Evolutionary conservation across 2,888 invertebrate genomes (phyloP).

Genomic region (Cryptocephalus primarius): DNA sequence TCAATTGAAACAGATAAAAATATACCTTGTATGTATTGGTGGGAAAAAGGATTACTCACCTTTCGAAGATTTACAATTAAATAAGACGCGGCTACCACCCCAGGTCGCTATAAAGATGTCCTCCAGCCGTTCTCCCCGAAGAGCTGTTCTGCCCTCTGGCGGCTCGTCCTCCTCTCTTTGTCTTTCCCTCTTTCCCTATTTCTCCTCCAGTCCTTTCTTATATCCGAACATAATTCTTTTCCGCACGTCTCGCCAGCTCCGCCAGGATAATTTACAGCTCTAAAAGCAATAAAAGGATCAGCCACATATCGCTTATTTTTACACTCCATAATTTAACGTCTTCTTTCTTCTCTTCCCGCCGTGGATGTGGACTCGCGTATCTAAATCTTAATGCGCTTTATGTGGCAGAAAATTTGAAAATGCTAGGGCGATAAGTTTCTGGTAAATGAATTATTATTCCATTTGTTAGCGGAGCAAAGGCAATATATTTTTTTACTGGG

Average conservation of each 20-base stretch:
- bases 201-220: not conserved
- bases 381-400: slow-evolving; percentile 32
- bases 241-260: slow-evolving; percentile 17
- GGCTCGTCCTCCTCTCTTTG: not conserved
- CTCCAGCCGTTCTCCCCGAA: not conserved
- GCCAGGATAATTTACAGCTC: slow-evolving; percentile 28
- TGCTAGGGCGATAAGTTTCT: slow-evolving; percentile 23
- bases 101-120: not conserved
- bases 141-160: not conserved
- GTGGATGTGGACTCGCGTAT: slow-evolving; percentile 22
- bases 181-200: no score
- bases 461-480: slow-evolving; percentile 6
- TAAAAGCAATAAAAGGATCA: slow-evolving; percentile 32
- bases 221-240: slow-evolving; percentile 6
- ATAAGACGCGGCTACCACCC: not conserved
- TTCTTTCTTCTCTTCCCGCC: slow-evolving; percentile 20
- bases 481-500: not conserved
- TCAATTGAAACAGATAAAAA: no score
- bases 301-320: slow-evolving; percentile 35
- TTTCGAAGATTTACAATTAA: not conserved
- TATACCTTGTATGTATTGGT: no score
- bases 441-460: slow-evolving; percentile 24
- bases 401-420: slow-evolving; percentile 33
- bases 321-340: slow-evolving; percentile 34
- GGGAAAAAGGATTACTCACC: no score